Base-by-base conservation (phyloP, 1,140 invertebrate species). In the Choristoneura fumiferana region DNA sequence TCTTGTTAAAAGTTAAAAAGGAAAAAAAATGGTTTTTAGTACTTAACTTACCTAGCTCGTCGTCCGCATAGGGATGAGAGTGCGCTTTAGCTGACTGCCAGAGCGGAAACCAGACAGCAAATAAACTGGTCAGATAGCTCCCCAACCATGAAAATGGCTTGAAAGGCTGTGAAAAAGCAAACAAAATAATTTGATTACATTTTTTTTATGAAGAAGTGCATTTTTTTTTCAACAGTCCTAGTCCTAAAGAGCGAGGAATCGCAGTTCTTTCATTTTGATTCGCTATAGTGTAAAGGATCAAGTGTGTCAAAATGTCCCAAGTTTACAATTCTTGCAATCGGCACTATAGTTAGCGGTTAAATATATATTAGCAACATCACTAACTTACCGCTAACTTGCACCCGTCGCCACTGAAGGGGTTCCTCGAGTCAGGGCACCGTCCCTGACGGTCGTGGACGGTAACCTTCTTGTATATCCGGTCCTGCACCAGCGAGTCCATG, bases 401-500 rank as follows among this genome's bases (percentile, higher is more conserved):
- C 22, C 83, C 80, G 52, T 89, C 92, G 9, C 92, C 93, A 43
- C 93, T 95, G 64, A 93, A 93, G 5, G 93, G 92, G 66, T 93
- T 94, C 69, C 93, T 93, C 10, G 93, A 93, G 66, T 96, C 95
- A 0, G 94, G 93, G 73, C 96, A 97, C 5, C 95, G 91, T 0
- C 95, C 96, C 84, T 98, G 97, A 84, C 97, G 96, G 78, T 98
- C 96, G 65, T 95, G 95, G 0, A 97, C 93, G 0, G 93, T 92
- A 0, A 97, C 93, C 86, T 95, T 95, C 69, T 94, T 95, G 82
- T 97, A 98, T 63, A 98, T 97, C 58, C 94, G 92, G 73, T 97
- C 95, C 76, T 97, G 95, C 0, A 98, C 96, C 18, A 98, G 84
- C 0, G 95, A 96, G 79, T 98, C 95, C 95, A 98, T 97, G 43